Evolutionary conservation across 2,888 invertebrate genomes (phyloP).

Genomic region (Drosophila putrida): DNA sequence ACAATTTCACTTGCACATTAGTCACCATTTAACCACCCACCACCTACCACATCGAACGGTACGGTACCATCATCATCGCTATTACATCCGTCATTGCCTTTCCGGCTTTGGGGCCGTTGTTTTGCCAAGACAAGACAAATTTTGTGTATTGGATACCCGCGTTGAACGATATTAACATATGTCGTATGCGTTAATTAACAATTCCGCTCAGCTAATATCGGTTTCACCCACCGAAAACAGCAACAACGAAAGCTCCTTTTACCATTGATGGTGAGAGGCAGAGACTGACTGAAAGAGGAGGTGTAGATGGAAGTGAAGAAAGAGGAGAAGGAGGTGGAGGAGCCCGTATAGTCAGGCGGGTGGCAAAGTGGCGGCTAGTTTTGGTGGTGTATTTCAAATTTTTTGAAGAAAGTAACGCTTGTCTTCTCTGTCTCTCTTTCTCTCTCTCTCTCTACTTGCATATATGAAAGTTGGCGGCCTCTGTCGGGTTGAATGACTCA

Average conservation of each 20-base stretch:
- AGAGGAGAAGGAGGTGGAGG: background rate
- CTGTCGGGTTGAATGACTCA: slow-evolving; percentile 76
- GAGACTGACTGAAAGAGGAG: background rate
- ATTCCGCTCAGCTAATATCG: slow-evolving; percentile 83
- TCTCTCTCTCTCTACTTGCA: background rate
- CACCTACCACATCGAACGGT: background rate
- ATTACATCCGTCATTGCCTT: slow-evolving; percentile 54
- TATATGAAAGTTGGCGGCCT: slow-evolving; percentile 62
- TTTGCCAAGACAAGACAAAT: slow-evolving; percentile 28
- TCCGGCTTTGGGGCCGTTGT: slow-evolving; percentile 50
- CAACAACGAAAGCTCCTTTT: slow-evolving; percentile 68
- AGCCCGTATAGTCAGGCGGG: slow-evolving; percentile 17
- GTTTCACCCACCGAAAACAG: slow-evolving; percentile 79
- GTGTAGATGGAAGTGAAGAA: background rate
- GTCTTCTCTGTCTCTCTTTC: background rate
- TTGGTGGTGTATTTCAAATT: slow-evolving; percentile 64
- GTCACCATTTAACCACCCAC: slow-evolving; percentile 20
- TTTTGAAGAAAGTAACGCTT: slow-evolving; percentile 65
- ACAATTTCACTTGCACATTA: slow-evolving; percentile 40
- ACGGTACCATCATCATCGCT: slow-evolving; percentile 18
- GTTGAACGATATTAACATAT: slow-evolving; percentile 64
- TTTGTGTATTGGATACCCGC: slow-evolving; percentile 21
- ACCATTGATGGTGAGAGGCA: slow-evolving; percentile 28
- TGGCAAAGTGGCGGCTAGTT: slow-evolving; percentile 26
- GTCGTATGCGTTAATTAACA: slow-evolving; percentile 78